Conservation (phyloP, 2,113 vertebrate genomes). For the Vulpes ferrilata region DNA sequence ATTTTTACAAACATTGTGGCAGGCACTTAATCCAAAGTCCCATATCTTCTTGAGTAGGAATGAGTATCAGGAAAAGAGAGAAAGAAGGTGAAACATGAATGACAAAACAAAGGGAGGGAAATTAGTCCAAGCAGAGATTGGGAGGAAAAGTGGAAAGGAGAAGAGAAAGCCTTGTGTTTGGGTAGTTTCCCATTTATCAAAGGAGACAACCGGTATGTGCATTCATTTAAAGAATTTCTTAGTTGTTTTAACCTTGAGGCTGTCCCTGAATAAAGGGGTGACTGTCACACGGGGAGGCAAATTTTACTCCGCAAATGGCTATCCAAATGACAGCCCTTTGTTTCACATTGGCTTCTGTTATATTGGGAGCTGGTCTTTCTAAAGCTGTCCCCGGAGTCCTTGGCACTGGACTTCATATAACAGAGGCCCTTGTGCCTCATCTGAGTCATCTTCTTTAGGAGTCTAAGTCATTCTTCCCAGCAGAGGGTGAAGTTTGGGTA, state of each 20-base stretch:
- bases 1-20: conserved; percentile 29
- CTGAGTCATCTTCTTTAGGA: not conserved
- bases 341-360: not conserved
- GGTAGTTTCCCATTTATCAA: not conserved
- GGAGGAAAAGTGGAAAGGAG: not conserved
- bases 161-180: not conserved
- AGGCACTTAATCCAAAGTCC: not conserved
- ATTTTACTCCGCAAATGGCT: not conserved
- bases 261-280: not conserved
- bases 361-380: not conserved
- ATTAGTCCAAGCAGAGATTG: not conserved
- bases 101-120: not conserved
- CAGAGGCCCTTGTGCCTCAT: not conserved
- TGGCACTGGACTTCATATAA: accelerated
- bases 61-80: not conserved
- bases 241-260: not conserved
- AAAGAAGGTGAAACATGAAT: not conserved
- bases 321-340: not conserved
- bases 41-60: conserved; percentile 24
- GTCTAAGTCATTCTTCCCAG: not conserved
- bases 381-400: not conserved
- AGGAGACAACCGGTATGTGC: not conserved
- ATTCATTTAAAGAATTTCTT: not conserved
- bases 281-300: not conserved
- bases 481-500: not conserved